Conservation (phyloP, 2,113 vertebrate species). For the Cisticola juncidis region DNA sequence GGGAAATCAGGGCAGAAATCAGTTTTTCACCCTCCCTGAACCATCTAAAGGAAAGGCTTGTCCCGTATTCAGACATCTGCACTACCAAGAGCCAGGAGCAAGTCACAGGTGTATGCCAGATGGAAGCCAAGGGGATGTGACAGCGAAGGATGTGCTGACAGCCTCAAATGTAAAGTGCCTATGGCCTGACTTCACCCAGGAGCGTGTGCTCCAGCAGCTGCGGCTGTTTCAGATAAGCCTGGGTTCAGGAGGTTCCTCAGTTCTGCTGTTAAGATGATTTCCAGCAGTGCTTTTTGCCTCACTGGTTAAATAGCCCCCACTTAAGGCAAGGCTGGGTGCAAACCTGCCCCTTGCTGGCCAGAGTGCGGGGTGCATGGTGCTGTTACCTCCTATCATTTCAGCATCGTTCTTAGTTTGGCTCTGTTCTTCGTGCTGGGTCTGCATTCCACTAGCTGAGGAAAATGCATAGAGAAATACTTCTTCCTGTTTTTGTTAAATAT, state of each 20-base stretch:
- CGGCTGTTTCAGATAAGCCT: background rate
- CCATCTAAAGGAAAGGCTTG: background rate
- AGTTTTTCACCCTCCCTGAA: background rate
- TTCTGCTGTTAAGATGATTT: background rate
- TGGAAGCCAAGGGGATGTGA: constrained; percentile 4
- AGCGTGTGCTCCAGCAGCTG: background rate
- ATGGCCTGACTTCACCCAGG: constrained; percentile 4
- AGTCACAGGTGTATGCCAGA: constrained; percentile 27
- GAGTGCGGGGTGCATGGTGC: no score
- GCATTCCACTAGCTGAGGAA: background rate
- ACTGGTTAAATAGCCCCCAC: background rate
- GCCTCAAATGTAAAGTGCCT: background rate
- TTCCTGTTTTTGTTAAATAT: background rate
- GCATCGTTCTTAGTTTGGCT: fast-evolving
- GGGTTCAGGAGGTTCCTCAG: background rate
- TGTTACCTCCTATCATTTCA: fast-evolving
- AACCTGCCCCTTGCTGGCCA: background rate
- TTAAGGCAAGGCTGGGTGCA: background rate
- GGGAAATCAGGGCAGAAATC: background rate
- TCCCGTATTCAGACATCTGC: background rate
- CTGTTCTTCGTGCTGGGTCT: background rate
- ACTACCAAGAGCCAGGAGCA: background rate
- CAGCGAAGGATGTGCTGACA: constrained; percentile 19
- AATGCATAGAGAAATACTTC: background rate
- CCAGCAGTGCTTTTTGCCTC: background rate